Percentiles rank a stretch among this genome's conserved stretches.
Conservation (phyloP, 2,888 invertebrate species). For the Megalurothrips usitatus region DNA sequence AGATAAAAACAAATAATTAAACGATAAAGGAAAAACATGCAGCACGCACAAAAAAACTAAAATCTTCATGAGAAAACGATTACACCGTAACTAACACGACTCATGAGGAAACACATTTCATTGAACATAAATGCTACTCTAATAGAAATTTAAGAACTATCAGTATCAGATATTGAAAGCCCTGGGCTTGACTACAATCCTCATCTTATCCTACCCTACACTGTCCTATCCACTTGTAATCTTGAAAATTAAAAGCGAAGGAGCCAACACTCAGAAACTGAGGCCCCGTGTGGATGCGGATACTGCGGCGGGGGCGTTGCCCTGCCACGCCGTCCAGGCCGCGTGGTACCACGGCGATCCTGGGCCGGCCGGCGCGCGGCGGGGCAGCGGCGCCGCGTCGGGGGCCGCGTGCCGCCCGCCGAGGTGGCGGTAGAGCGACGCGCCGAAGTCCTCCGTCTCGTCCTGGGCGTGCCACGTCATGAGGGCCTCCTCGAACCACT, state of each 20-base stretch:
- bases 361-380: background rate
- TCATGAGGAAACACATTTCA: background rate
- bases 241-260: background rate
- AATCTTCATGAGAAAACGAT: too few species aligned
- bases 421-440: background rate
- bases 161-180: background rate
- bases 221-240: too few species aligned
- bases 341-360: background rate
- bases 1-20: background rate
- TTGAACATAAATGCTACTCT: background rate
- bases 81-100: too few species aligned
- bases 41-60: too few species aligned
- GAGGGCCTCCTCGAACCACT: conserved; percentile 9
- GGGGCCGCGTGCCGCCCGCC: background rate
- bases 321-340: background rate
- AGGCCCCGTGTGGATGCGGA: too few species aligned
- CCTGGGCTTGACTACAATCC: too few species aligned
- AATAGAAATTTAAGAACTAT: background rate
- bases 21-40: too few species aligned
- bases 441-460: background rate
- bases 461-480: background rate
- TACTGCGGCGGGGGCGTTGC: background rate
- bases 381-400: background rate
- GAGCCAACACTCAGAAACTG: background rate
- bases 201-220: too few species aligned